Base-by-base conservation (phyloP, 2,888 invertebrate species). In the Drosophila bunnanda region DNA sequence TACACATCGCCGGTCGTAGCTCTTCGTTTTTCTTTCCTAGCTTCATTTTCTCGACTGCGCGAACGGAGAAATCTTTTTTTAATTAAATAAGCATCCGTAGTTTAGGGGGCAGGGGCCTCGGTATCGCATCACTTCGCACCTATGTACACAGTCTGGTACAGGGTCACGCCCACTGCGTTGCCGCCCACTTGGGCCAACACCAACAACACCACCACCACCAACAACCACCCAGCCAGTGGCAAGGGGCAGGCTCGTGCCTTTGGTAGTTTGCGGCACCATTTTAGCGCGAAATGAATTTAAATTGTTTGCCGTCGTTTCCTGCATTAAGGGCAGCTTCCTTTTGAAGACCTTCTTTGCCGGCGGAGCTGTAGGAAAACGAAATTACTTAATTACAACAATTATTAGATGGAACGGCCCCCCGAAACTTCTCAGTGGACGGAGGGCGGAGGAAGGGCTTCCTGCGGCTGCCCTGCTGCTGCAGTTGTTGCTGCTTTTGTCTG, bases 361-460 rank as follows among this genome's bases (percentile, higher is more conserved):
- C 67, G 48, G 34, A 59, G 52, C 39, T 59, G 59, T 60, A 17
- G 50, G 64, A 65, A 70, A 81, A 76, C 78, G 80, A 80, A 90
- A 90, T 89, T 88, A 80, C 89, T 91, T 87, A 91, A 91, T 91
- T 90, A 86, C 82, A 82, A 85, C 89, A 89, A 90, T 90, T 89
- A 91, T 88, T 85, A 88, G 84, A 81, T 59, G 88, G 79, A 65
- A 79, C 79, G 76, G 44, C 15, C 13, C 44, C 36, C 75, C 89
- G 52, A 84, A 84, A 84, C 62, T 79, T 81, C 79, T 67, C 59
- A 65, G 58, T 50, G 58, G 54, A 20, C 38, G 54, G 58, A 13
- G 34, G 5, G 39, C 1, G 57, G 30, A 13, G 17, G 28, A 28
- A 22, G 12, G 20, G 34, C 17, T 50, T 70, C 58, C 65, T 32